These are phyloP conservation scores for Trichogramma dendrolimi DNA, from an alignment of 2,888 invertebrate genomes.

Conservation along the genomic window DNA sequence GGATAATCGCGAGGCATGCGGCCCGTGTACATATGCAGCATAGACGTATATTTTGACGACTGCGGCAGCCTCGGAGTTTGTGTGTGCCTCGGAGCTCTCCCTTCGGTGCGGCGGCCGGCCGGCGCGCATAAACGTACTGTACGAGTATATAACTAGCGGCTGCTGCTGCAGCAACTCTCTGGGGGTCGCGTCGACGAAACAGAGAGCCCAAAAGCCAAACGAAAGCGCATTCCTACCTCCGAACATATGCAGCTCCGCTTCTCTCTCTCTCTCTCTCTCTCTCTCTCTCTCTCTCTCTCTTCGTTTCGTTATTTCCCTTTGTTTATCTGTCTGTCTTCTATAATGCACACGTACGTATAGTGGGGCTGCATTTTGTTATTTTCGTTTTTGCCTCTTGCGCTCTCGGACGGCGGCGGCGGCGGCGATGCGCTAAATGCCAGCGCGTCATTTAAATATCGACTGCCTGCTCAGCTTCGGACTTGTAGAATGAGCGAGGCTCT, in stretches of 20 bases:
- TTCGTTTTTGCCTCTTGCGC: too few relatives aligned
- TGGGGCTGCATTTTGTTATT: too few relatives aligned
- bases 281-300: background rate
- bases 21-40: slow-evolving; percentile 29
- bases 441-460: background rate
- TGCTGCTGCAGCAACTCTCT: background rate
- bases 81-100: slow-evolving; percentile 27
- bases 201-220: slow-evolving; percentile 10
- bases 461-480: background rate
- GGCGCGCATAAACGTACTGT: too few relatives aligned
- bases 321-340: too few relatives aligned
- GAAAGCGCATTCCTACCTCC: background rate
- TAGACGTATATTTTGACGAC: slow-evolving; percentile 51
- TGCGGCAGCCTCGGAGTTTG: slow-evolving; percentile 36
- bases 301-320: slow-evolving; percentile 2
- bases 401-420: too few relatives aligned
- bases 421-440: too few relatives aligned
- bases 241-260: background rate
- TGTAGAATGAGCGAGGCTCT: slow-evolving; percentile 27
- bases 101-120: background rate
- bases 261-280: slow-evolving; percentile 9
- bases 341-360: too few relatives aligned
- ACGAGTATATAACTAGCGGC: too few relatives aligned
- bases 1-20: slow-evolving; percentile 40
- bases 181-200: background rate